Base-by-base conservation (phyloP, 2,888 invertebrate species). In the Slavum lentiscoides region DNA sequence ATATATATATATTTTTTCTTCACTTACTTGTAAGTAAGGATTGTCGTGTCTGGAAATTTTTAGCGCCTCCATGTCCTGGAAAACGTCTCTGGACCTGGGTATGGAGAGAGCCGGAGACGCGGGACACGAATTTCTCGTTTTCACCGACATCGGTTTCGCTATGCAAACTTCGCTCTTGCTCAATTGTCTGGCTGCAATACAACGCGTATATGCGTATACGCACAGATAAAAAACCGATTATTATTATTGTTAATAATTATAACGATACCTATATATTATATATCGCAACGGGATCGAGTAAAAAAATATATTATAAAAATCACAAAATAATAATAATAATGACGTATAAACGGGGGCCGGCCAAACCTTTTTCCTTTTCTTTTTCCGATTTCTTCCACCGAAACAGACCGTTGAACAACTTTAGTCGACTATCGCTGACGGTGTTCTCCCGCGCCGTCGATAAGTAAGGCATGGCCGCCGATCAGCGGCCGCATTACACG, bases 41-140 rank as follows among this genome's bases (percentile, higher is more conserved):
- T 94, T 94, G 87, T 94, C 94, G 87, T 94, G 93, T 82, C 94
- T 89, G 13, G 94, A 94, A 68, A 93, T 89, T 85, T 93, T 89
- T 66, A 94, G 88, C 39, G 93, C 92, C 86, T 94, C 93, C 93
- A 94, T 94, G 85, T 94, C 94, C 87, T 93, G 92, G 85, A 93
- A 93, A 85, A 93, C 92, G 87, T 93, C 92, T 84, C 93, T 89
- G 83, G 92, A 88, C 30, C 93, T 93, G 73, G 93, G 93, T 74
- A 92, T 90, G 58, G 93, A 90, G 83, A 89, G 87, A 75, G 90
- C 89, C 68, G 90, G 90, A 43, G 90, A 86, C n/a, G 85, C 84
- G 11, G 85, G 85, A 76, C 84, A 85, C 58, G 85, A 84, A 59
- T 80, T 80, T 66, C 80, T 80, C 39, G 80, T 72, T 80, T 80